Conservation (phyloP, 23 tunicate genomes). For the Ascidia mentula region DNA sequence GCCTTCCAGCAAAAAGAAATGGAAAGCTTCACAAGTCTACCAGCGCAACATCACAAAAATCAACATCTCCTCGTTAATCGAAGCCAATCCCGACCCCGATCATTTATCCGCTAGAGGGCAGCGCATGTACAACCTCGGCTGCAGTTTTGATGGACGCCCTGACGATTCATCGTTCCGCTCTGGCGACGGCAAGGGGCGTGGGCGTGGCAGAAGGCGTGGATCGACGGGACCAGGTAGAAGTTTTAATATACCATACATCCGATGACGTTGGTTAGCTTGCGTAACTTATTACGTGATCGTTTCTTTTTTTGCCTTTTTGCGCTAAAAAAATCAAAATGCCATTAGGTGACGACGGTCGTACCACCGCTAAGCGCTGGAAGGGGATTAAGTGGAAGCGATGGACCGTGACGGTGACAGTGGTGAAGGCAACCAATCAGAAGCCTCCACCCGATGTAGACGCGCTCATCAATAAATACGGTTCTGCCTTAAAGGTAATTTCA, state of each 20-base stretch:
- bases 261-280: not conserved
- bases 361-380: conserved; percentile 66
- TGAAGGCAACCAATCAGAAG: conserved; percentile 41
- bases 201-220: conserved; percentile 47
- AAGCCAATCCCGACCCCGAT: conserved; percentile 67
- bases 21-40: conserved; percentile 73
- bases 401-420: conserved; percentile 45
- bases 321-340: too few relatives aligned
- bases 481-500: conserved; percentile 86
- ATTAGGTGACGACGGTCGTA: conserved; percentile 55
- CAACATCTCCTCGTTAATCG: conserved; percentile 66
- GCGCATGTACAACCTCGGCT: not conserved
- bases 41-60: conserved; percentile 68
- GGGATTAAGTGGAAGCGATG: conserved; percentile 95
- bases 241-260: not conserved
- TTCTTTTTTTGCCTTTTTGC: not conserved
- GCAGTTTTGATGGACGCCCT: not conserved
- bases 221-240: conserved; percentile 21
- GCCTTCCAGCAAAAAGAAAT: conserved; percentile 55
- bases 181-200: conserved; percentile 56
- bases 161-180: conserved; percentile 6
- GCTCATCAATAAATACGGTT: conserved; percentile 76
- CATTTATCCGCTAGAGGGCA: conserved; percentile 35
- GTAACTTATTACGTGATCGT: not conserved
- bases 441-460: conserved; percentile 79